phyloP scores from a whole-genome alignment of 2,888 invertebrate genomes.

The Gandaritis pyraliata region DNA sequence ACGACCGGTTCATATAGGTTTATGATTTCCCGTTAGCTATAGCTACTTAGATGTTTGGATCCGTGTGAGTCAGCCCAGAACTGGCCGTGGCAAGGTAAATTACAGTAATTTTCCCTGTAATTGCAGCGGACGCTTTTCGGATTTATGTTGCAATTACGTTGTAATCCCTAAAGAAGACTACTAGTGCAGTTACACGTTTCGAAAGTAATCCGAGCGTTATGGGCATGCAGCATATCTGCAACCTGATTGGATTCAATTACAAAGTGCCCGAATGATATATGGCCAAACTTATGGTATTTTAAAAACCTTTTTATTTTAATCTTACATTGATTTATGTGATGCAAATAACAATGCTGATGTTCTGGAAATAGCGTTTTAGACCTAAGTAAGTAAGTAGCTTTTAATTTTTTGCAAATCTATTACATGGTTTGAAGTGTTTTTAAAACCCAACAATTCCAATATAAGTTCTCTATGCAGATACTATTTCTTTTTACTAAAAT shows the following conservation, averaged over 20 bases:
- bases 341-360: neutral
- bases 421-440: neutral
- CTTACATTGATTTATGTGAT: neutral
- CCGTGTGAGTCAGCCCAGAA: constrained; percentile 24
- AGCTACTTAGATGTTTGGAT: constrained; percentile 55
- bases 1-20: constrained; percentile 61
- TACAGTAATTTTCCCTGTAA: constrained; percentile 57
- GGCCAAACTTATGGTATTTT: neutral
- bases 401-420: neutral
- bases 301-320: neutral
- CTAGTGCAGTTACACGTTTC: constrained; percentile 51
- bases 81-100: constrained; percentile 52
- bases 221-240: constrained; percentile 28
- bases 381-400: no score
- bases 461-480: no score
- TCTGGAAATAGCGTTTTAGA: neutral
- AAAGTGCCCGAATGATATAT: constrained; percentile 9
- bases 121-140: constrained; percentile 57
- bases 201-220: constrained; percentile 47
- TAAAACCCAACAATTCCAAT: no score
- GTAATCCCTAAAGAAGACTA: constrained; percentile 52
- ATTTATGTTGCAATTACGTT: constrained; percentile 62
- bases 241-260: constrained; percentile 16
- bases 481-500: no score
- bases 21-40: constrained; percentile 63